These are phyloP conservation scores for Enteromius mattozi DNA, from an alignment of 2,797 vertebrate species.

Conservation along the genomic window DNA sequence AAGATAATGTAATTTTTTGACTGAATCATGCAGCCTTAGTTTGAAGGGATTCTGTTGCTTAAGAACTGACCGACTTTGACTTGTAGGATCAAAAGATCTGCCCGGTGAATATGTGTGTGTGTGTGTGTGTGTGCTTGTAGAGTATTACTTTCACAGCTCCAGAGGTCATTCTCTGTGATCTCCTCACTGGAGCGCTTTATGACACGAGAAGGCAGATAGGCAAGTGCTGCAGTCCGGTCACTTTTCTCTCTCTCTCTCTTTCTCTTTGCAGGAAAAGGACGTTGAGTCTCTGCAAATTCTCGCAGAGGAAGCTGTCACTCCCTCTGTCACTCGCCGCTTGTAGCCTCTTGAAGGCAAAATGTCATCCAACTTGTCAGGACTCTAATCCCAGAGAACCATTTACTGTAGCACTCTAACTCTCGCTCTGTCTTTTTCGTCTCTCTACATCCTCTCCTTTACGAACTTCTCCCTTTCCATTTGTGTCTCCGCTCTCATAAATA, in stretches of 20 bases:
- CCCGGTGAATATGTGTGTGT: neutral
- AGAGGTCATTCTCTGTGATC: slow-evolving; percentile 49
- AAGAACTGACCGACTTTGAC: neutral
- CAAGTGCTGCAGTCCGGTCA: neutral
- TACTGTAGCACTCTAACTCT: slow-evolving; percentile 31
- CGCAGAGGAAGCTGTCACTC: slow-evolving; percentile 44
- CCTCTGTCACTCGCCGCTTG: slow-evolving; percentile 41
- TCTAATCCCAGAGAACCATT: slow-evolving; percentile 51
- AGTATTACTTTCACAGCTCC: slow-evolving; percentile 13
- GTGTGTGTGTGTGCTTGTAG: neutral
- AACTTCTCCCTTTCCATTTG: slow-evolving; percentile 15
- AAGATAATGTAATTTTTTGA: neutral
- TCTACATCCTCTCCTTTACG: slow-evolving; percentile 2
- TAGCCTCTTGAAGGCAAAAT: slow-evolving; percentile 53
- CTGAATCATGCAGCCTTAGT: neutral
- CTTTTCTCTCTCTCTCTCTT: neutral
- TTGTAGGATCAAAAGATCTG: slow-evolving; percentile 29
- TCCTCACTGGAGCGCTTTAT: slow-evolving; percentile 21
- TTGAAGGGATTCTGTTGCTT: slow-evolving; percentile 13
- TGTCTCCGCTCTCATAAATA: slow-evolving; percentile 37
- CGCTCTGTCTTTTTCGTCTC: neutral
- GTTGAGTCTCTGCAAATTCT: slow-evolving; percentile 18
- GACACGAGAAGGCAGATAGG: slow-evolving; percentile 12
- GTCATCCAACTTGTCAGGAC: slow-evolving; percentile 50
- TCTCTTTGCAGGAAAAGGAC: slow-evolving; percentile 37